A percentile compares a stretch with the other conserved stretches of the same genome.
phyloP scores from a whole-genome alignment of 1,140 invertebrate genomes.

The Drosophila erecta region DNA sequence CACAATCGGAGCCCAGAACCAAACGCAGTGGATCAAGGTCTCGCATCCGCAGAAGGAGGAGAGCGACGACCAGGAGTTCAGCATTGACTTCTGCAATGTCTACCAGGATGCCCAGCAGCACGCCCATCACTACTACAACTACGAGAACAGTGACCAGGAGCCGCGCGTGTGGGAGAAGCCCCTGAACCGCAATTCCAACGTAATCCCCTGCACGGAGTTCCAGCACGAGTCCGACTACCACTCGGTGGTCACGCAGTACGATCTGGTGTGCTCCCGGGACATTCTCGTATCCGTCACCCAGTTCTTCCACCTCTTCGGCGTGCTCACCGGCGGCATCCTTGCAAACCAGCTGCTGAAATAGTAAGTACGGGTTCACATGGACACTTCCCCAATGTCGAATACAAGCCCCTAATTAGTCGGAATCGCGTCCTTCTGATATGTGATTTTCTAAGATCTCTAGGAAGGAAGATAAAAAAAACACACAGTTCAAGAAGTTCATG shows the following conservation, averaged over 20 bases:
- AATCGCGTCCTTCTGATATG: too few species aligned
- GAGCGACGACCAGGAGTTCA: slow-evolving; percentile 77
- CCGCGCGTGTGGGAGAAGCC: slow-evolving; percentile 75
- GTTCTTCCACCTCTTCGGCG: slow-evolving; percentile 85
- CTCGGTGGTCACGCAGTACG: slow-evolving; percentile 84
- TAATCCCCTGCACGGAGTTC: slow-evolving; percentile 82
- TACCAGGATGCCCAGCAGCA: slow-evolving; percentile 81
- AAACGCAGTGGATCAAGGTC: slow-evolving; percentile 83
- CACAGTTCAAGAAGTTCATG: too few species aligned
- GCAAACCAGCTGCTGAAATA: slow-evolving; percentile 84
- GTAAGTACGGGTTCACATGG: slow-evolving; percentile 54
- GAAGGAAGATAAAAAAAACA: too few species aligned
- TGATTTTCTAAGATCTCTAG: too few species aligned
- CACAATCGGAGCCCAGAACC: slow-evolving; percentile 62
- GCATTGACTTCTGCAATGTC: slow-evolving; percentile 82
- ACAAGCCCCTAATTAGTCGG: too few species aligned
- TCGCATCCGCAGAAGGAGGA: slow-evolving; percentile 82
- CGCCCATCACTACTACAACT: slow-evolving; percentile 80
- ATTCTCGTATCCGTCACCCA: slow-evolving; percentile 85
- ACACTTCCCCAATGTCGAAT: too few species aligned
- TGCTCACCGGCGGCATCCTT: slow-evolving; percentile 84
- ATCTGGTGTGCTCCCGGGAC: slow-evolving; percentile 84
- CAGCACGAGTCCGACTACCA: slow-evolving; percentile 73
- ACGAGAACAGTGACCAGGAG: slow-evolving; percentile 64
- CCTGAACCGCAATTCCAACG: slow-evolving; percentile 56